Evolutionary conservation across 2,888 invertebrate genomes (phyloP).

Genomic region (Ditula angustiorana): DNA sequence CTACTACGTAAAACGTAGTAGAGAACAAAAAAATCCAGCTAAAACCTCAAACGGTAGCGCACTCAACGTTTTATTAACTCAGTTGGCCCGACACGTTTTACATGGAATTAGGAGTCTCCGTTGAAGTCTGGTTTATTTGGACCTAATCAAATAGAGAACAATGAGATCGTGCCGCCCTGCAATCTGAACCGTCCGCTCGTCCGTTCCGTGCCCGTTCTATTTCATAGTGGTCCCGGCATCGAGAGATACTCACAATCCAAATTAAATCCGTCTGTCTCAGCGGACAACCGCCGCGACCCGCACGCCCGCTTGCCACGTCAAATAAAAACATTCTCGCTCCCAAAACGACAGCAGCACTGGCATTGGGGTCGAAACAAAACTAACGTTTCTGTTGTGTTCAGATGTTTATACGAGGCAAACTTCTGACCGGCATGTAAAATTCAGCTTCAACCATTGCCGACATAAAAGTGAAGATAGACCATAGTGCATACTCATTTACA

Average conservation of each 20-base stretch:
- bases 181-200: not conserved
- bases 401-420: not conserved
- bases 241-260: conserved; percentile 18
- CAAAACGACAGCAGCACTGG: conserved; percentile 16
- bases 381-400: not conserved
- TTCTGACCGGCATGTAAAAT: not conserved
- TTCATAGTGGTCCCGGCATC: not conserved
- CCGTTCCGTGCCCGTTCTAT: not conserved
- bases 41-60: not conserved
- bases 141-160: conserved; percentile 32
- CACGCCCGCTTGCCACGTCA: conserved; percentile 17
- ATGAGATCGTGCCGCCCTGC: conserved; percentile 22
- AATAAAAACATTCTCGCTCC: conserved; percentile 28
- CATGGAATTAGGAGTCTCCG: conserved; percentile 11
- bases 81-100: conserved; percentile 24
- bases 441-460: too few species aligned
- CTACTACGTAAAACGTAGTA: not conserved
- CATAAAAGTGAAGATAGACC: too few species aligned
- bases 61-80: conserved; percentile 3
- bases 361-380: conserved; percentile 23
- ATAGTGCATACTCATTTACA: too few species aligned
- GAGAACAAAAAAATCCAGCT: not conserved
- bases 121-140: conserved; percentile 23
- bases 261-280: conserved; percentile 28
- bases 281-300: conserved; percentile 22